Evolutionary conservation across 2,113 vertebrate genomes (phyloP), one percentile per base, ranked within the genome.

Genomic region (Hippocampus mohnikei): DNA sequence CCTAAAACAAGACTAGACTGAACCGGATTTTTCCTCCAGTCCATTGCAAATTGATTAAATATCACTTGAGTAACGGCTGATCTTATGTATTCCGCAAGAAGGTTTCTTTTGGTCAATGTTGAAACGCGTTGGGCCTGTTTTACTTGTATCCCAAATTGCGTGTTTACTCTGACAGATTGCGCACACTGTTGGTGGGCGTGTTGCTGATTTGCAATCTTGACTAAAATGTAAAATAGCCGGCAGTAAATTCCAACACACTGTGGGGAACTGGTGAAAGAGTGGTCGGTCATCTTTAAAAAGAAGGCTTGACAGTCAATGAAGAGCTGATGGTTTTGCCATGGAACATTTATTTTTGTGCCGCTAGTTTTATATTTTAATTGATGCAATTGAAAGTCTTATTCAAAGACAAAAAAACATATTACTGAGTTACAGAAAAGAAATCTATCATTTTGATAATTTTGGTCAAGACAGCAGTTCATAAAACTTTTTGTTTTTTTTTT

Each of bases 21-120:
- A 63, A 76, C 56, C 20, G 33, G 16, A 42, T 27, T 66, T 16
- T 16, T 61, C 29, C 58, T 65, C 50, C 55, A 76, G 42, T 4
- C 25, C 56, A 58, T 6, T 27, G 1, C 2, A 1, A 64, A 73
- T 78, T 77, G 65, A 80, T 74, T 73, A 68, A 11, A 63, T 44
- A 63, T 75, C 48, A 72, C 27, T 27, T 9, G 2, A 1, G 52
- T 60, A 41, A 70, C 53, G 56, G 67, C 11, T 0, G 53, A 27
- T 12, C 25, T 58, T 7, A 75, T 65, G 23, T 50, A 62, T n/a
- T 11, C 25, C 1, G 9, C 46, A 37, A 42, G 37, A 33, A 10
- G 2, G 42, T 66, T 66, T 42, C 23, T 67, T 73, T 23, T 56
- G 18, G 27, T 58, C 41, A 20, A n/a, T 20, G 13, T 42, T 18